These are phyloP conservation scores for Orientallactaga bullata DNA, from an alignment of 2,113 vertebrate species.

Conservation along the genomic window DNA sequence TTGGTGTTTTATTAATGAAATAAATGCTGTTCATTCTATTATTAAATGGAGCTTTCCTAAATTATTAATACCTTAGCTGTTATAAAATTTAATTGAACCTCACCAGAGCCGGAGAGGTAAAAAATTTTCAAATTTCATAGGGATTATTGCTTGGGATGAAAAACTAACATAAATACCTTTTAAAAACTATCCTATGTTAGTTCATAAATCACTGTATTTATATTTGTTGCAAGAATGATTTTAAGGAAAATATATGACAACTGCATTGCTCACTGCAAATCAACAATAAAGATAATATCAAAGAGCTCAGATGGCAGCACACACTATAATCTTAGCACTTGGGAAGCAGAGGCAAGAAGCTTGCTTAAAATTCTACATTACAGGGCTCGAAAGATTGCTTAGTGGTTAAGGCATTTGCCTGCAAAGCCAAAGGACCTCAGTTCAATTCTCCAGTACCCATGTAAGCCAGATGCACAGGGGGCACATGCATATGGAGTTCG, in stretches of 20 bases:
- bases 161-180: slow-evolving; percentile 53
- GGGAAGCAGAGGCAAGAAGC: background rate
- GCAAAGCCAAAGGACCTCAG: too few relatives aligned
- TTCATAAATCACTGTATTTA: slow-evolving; percentile 38
- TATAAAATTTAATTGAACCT: slow-evolving; percentile 68
- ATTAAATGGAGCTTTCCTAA: slow-evolving; percentile 71
- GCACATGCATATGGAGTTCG: too few relatives aligned
- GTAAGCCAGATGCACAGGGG: too few relatives aligned
- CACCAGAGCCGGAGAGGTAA: slow-evolving; percentile 52
- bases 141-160: slow-evolving; percentile 65
- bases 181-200: slow-evolving; percentile 47
- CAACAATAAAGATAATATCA: slow-evolving; percentile 39
- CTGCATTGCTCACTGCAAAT: background rate
- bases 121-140: slow-evolving; percentile 59
- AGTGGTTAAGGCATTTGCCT: too few relatives aligned
- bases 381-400: too few relatives aligned
- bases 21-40: slow-evolving; percentile 66
- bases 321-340: background rate
- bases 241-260: slow-evolving; percentile 49
- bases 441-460: too few relatives aligned
- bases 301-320: background rate
- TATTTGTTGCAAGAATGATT: slow-evolving; percentile 48
- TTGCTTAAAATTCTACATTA: background rate
- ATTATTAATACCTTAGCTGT: slow-evolving; percentile 76
- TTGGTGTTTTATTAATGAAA: slow-evolving; percentile 77